Evolutionary conservation across 1,140 invertebrate genomes (phyloP).

Genomic region (Procambarus clarkii): DNA sequence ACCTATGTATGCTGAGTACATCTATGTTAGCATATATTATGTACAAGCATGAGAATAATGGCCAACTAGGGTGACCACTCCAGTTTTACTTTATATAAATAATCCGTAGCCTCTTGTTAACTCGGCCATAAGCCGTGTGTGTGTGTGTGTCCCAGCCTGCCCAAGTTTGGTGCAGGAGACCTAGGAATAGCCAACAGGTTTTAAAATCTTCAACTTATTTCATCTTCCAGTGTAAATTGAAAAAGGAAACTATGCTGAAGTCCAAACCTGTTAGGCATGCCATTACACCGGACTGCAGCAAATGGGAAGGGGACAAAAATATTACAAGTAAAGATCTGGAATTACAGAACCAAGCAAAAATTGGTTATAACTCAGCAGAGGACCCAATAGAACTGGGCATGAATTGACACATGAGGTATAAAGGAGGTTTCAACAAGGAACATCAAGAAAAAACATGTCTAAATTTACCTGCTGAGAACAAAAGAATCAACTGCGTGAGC

Average conservation of each 20-base stretch:
- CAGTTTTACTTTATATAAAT: constrained; percentile 30
- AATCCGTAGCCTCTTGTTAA: constrained; percentile 62
- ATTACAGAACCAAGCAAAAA: constrained; percentile 28
- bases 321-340: background rate
- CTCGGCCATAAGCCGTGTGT: constrained; percentile 5
- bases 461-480: constrained; percentile 37
- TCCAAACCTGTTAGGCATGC: constrained; percentile 1
- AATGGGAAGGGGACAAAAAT: constrained; percentile 8
- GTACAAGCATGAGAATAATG: constrained; percentile 54
- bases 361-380: constrained; percentile 38
- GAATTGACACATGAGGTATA: constrained; percentile 37
- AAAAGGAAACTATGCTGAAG: background rate
- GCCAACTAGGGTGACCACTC: constrained; percentile 35
- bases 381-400: constrained; percentile 28
- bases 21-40: constrained; percentile 41
- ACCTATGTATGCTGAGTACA: constrained; percentile 55
- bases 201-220: background rate
- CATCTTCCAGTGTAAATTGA: constrained; percentile 10
- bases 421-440: background rate
- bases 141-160: constrained; percentile 17
- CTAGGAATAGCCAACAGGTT: constrained; percentile 33
- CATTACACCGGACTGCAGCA: constrained; percentile 3
- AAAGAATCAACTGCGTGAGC: constrained; percentile 32
- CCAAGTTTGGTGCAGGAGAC: constrained; percentile 25
- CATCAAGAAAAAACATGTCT: background rate